Percentiles rank a stretch among this genome's conserved stretches.
Evolutionary conservation across 2,888 invertebrate species (phyloP).

Genomic region (Lasius fuliginosus): DNA sequence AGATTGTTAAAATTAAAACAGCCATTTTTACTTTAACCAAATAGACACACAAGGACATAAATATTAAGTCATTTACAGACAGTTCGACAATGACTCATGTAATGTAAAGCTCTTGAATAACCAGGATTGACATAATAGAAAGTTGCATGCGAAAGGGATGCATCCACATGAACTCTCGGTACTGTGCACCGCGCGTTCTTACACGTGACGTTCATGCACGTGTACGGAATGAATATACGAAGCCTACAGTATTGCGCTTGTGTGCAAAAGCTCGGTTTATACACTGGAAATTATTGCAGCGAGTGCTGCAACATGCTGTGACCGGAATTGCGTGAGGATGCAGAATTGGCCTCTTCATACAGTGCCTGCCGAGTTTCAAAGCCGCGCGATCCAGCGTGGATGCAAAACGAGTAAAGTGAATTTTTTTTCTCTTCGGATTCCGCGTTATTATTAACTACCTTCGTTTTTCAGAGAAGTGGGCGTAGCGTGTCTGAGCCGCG

Average conservation of each 20-base stretch:
- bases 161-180: neutral
- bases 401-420: conserved; percentile 12
- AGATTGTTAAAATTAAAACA: neutral
- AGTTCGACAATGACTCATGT: neutral
- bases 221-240: neutral
- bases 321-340: conserved; percentile 2
- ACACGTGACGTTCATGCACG: conserved; percentile 25
- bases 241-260: neutral
- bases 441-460: conserved; percentile 56
- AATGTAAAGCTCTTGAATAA: neutral
- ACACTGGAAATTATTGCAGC: conserved; percentile 32
- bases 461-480: conserved; percentile 7
- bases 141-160: neutral
- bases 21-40: neutral
- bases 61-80: neutral
- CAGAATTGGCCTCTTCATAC: conserved; percentile 2
- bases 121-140: neutral
- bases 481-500: neutral
- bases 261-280: neutral
- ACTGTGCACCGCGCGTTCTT: neutral
- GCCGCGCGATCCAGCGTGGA: neutral
- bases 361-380: conserved; percentile 27
- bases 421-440: neutral
- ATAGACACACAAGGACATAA: neutral
- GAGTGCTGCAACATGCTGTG: neutral